Evolutionary conservation across 2,797 vertebrate genomes (phyloP).

Genomic region (Eulemur albifrons): DNA sequence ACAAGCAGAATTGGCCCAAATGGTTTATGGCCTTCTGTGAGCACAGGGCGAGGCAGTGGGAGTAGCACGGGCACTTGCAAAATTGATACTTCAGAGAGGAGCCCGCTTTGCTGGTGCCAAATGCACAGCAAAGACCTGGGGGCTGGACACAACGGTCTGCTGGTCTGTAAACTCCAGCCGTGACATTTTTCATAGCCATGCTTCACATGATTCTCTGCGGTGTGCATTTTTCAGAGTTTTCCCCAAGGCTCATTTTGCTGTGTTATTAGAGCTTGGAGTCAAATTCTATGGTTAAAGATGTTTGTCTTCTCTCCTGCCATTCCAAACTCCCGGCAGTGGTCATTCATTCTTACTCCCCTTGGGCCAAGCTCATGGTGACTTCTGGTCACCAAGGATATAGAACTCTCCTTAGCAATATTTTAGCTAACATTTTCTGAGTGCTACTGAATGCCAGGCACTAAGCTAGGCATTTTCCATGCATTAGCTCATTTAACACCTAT

Average conservation of each 20-base stretch:
- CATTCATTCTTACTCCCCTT: neutral
- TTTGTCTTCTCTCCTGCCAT: neutral
- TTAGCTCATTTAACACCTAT: neutral
- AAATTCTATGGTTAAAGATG: neutral
- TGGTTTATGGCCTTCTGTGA: neutral
- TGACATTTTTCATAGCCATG: neutral
- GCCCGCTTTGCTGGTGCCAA: neutral
- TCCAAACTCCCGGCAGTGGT: neutral
- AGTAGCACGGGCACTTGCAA: neutral
- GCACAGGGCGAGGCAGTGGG: neutral
- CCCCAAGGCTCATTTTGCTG: neutral
- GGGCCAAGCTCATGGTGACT: neutral
- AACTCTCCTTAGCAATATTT: neutral
- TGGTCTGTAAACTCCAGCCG: neutral
- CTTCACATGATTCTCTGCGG: neutral
- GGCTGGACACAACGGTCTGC: neutral
- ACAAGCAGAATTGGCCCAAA: neutral
- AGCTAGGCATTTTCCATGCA: neutral
- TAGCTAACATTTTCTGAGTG: neutral
- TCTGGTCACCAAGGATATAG: too few relatives aligned
- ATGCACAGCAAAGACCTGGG: neutral
- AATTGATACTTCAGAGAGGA: neutral
- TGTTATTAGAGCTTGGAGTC: neutral
- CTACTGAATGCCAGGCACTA: neutral
- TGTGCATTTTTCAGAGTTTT: slow-evolving; percentile 38